Base-by-base conservation (phyloP, 2,888 invertebrate genomes). In the Dasypogon diadema region DNA sequence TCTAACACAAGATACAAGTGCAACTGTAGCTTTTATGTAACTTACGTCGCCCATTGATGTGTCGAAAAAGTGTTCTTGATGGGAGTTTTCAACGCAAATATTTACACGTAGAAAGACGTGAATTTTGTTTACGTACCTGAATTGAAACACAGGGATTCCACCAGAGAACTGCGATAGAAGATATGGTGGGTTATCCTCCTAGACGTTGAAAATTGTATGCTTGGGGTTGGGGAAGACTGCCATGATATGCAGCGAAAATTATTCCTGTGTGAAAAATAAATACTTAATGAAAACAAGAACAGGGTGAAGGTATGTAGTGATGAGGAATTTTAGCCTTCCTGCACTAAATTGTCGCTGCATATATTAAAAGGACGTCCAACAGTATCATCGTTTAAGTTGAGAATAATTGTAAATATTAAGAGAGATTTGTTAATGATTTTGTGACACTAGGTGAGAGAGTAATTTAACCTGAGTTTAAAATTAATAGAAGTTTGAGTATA, bases 251-350 rank as follows among this genome's bases (percentile, higher is more conserved):
- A 60, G 30, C 18, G 34, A 60, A 60, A 60, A 37, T 60, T 34
- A 37, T 10, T 21, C 60, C 60, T 34, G 37, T 60, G 60, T 34
- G 60, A 21, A 10, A 34, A 60, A 60, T 60, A 60, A 60, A 60
- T 60, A 60, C 18, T 60, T 60, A 60, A 60, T 60, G 60, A 34
- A 34, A 34, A 34, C 60, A 30, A 30, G 34, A 10, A 1, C 5
- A 30, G n/a, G 42, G 10, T 42, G 42, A 30, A 8, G 8, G 30
- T 8, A 30, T 30, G 42, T 3, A 42, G 12, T 42, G 42, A 42
- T 42, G 42, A 42, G 12, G 42, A 42, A 42, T 42, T 42, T 12
- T 42, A 12, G 42, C 42, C n/a, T 42, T 42, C 2, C 42, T 42
- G 12, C 30, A 42, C 42, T 42, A 12, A 42, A 42, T 42, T 42